phyloP scores from a whole-genome alignment of 92 coral and sea anemone species.

The Heteractis magnifica region DNA sequence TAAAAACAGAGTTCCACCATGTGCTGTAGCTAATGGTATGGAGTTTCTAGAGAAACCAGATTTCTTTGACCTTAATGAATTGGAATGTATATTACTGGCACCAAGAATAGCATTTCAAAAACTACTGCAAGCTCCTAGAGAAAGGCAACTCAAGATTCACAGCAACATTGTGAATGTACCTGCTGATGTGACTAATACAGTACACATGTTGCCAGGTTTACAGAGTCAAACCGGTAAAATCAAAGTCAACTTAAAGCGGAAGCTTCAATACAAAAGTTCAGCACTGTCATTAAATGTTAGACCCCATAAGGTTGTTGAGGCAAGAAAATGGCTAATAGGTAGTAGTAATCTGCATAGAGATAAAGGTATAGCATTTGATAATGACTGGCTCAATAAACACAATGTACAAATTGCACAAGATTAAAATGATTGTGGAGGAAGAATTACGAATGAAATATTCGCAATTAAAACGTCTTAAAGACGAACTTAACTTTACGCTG shows the following conservation, averaged over 20 bases:
- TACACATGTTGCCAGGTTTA: conserved; percentile 45
- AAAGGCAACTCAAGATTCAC: too few species aligned
- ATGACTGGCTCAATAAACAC: too few species aligned
- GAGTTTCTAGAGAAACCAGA: too few species aligned
- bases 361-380: too few species aligned
- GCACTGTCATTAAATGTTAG: conserved; percentile 36
- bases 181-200: conserved; percentile 49
- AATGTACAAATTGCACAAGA: too few species aligned
- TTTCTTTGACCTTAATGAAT: too few species aligned
- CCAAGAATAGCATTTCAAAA: too few species aligned
- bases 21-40: too few species aligned
- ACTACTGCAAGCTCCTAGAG: too few species aligned
- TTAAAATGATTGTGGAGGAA: conserved; percentile 20
- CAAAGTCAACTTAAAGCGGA: conserved; percentile 18
- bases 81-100: too few species aligned
- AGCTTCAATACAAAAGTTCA: conserved; percentile 51
- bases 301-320: not conserved
- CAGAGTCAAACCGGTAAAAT: conserved; percentile 40
- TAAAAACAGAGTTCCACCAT: too few species aligned
- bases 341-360: not conserved
- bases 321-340: conserved; percentile 38
- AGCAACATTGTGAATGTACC: conserved; percentile 11
- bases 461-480: conserved; percentile 22
- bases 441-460: conserved; percentile 28
- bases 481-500: conserved; percentile 1